Conservation (phyloP, 2,113 vertebrate genomes). For the Silurus asotus region DNA sequence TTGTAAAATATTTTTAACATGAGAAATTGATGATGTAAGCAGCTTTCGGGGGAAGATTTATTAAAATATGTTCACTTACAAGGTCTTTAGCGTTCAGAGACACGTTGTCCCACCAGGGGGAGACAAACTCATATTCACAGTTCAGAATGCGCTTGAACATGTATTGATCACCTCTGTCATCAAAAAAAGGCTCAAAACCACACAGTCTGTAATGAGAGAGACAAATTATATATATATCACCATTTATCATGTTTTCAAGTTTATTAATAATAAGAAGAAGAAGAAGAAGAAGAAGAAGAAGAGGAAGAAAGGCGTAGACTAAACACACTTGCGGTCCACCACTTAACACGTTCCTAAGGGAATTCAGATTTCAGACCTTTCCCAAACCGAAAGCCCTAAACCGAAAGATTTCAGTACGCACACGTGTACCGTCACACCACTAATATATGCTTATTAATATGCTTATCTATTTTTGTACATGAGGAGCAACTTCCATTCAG, state of each 20-base stretch:
- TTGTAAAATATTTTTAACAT: not conserved
- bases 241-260: too few species aligned
- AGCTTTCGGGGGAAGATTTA: not conserved
- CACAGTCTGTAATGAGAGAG: slow-evolving; percentile 74
- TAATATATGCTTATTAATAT: not conserved
- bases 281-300: too few species aligned
- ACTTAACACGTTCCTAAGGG: too few species aligned
- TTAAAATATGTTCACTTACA: slow-evolving; percentile 69
- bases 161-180: slow-evolving; percentile 87
- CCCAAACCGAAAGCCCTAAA: too few species aligned
- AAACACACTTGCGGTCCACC: too few species aligned
- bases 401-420: too few species aligned
- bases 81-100: slow-evolving; percentile 89
- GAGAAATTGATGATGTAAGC: not conserved
- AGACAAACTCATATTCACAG: slow-evolving; percentile 91
- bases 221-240: not conserved
- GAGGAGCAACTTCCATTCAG: not conserved
- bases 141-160: slow-evolving; percentile 89
- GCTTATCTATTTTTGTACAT: not conserved
- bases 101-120: slow-evolving; percentile 91
- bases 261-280: too few species aligned
- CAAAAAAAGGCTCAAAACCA: slow-evolving; percentile 89
- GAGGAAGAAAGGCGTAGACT: too few species aligned
- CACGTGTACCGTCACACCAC: too few species aligned
- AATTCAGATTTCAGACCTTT: too few species aligned